Evolutionary conservation across 2,888 invertebrate species (phyloP), one percentile per base, ranked within the genome.

Genomic region (Drosophila macrothrix): DNA sequence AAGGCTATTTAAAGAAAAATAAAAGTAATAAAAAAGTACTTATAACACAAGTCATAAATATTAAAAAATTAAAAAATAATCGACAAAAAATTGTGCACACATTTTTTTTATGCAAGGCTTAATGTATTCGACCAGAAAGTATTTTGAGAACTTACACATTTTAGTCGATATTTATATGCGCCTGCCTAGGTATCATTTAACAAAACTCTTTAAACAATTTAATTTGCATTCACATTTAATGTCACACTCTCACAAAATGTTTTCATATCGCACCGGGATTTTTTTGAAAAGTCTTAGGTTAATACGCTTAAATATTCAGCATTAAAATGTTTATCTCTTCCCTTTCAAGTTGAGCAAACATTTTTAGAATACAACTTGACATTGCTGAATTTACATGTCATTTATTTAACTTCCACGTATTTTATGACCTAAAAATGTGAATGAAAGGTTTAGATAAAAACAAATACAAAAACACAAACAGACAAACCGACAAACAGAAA

Each of bases 331-430:
- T 68, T 74, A 70, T 74, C 65, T 63, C 58, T 55, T 67, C n/a
- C 29, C 56, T 33, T 62, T 68, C 61, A 64, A 71, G 64, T 74
- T 74, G 73, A 28, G 71, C 66, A 82, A 82, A 75, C 77, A 83
- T 58, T 67, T 75, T 65, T 33, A 33, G 39, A 64, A 37, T 39
- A 56, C 49, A 46, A 67, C 22, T 3, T 12, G 43, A 60, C 35
- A 46, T 16, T 14, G 53, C 53, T 37, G 37, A 64, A 60, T 73
- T 76, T 68, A 63, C 67, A 61, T 56, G 50, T 37, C 67, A 62
- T 67, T 62, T 67, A 50, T 59, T 62, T 63, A 16, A 58, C 46
- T 50, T 61, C 33, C 22, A 25, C 28, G 10, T 12, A 49, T 22
- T 66, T 56, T 35, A 67, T 56, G 61, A 52, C 46, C 33, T 39